phyloP scores from a whole-genome alignment of 2,888 invertebrate genomes.

The Chromoteleia sp. region DNA sequence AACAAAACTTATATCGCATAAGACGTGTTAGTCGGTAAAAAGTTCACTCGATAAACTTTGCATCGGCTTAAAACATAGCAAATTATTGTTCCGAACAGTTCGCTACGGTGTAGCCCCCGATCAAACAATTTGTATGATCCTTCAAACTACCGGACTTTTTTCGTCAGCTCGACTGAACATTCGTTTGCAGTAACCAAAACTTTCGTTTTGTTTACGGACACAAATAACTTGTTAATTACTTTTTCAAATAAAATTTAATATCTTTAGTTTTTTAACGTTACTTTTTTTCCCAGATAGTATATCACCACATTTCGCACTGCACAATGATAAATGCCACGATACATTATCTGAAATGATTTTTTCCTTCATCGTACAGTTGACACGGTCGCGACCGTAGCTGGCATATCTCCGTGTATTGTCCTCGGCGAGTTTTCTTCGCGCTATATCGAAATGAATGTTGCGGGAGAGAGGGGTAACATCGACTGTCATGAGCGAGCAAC shows the following conservation, averaged over 20 bases:
- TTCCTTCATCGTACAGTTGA: constrained; percentile 36
- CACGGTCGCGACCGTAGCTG: constrained; percentile 45
- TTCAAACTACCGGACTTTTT: too few species aligned
- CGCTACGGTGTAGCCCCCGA: too few species aligned
- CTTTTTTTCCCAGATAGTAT: constrained; percentile 2
- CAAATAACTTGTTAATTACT: neutral
- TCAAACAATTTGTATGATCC: too few species aligned
- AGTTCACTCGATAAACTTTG: too few species aligned
- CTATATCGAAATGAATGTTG: constrained; percentile 54
- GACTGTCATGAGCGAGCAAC: constrained; percentile 70
- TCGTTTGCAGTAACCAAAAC: neutral
- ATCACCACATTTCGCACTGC: constrained; percentile 12
- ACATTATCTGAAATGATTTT: constrained; percentile 46
- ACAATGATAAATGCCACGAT: constrained; percentile 39
- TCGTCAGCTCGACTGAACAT: neutral
- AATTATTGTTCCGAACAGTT: too few species aligned
- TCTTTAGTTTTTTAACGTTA: neutral
- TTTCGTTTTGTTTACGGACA: neutral
- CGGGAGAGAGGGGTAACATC: constrained; percentile 45
- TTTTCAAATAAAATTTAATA: neutral
- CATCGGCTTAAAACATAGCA: too few species aligned
- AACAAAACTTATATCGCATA: too few species aligned
- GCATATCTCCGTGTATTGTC: constrained; percentile 64
- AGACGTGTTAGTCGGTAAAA: too few species aligned
- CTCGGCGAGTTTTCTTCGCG: constrained; percentile 66